Percentiles rank a stretch among this genome's conserved stretches.
These are phyloP conservation scores for Oryzias dopingdopingensis DNA, from an alignment of 2,797 vertebrate genomes.

Conservation along the genomic window DNA sequence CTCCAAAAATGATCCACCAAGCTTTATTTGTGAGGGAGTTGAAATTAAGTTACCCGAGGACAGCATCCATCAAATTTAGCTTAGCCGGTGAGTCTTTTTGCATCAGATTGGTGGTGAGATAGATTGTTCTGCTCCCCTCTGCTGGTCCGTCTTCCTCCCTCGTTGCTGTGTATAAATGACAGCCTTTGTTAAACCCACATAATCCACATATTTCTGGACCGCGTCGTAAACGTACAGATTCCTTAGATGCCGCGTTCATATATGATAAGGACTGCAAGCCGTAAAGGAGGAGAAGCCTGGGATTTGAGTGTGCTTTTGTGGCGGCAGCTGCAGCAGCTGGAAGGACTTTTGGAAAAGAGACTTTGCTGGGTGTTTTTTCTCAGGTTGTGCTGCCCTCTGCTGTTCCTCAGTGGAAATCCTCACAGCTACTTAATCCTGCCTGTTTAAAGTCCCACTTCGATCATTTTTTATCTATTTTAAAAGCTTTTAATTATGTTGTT, in stretches of 20 bases:
- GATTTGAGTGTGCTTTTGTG: too few relatives aligned
- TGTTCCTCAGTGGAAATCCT: conserved; percentile 32
- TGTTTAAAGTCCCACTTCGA: background rate
- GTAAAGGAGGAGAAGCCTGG: background rate
- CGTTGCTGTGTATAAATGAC: conserved; percentile 67
- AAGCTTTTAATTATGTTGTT: too few relatives aligned
- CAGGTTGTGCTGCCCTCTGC: conserved; percentile 66
- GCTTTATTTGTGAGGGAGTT: too few relatives aligned
- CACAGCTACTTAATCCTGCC: background rate
- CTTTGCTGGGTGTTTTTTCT: conserved; percentile 11
- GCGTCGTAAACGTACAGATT: conserved; percentile 77
- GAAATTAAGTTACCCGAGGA: too few relatives aligned
- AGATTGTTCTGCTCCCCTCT: conserved; percentile 44
- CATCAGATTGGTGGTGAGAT: background rate
- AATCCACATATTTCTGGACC: conserved; percentile 72
- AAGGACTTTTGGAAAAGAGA: background rate
- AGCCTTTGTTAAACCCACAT: conserved; percentile 80
- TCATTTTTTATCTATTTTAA: too few relatives aligned
- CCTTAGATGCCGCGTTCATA: conserved; percentile 53
- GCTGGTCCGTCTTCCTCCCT: conserved; percentile 43
- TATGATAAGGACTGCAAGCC: conserved; percentile 1
- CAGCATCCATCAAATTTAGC: too few relatives aligned
- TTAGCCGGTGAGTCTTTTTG: conserved; percentile 3
- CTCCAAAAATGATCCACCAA: too few relatives aligned
- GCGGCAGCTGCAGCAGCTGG: too few relatives aligned